These are phyloP conservation scores for Podarcis cretensis DNA, from an alignment of 2,113 vertebrate species.

Conservation along the genomic window DNA sequence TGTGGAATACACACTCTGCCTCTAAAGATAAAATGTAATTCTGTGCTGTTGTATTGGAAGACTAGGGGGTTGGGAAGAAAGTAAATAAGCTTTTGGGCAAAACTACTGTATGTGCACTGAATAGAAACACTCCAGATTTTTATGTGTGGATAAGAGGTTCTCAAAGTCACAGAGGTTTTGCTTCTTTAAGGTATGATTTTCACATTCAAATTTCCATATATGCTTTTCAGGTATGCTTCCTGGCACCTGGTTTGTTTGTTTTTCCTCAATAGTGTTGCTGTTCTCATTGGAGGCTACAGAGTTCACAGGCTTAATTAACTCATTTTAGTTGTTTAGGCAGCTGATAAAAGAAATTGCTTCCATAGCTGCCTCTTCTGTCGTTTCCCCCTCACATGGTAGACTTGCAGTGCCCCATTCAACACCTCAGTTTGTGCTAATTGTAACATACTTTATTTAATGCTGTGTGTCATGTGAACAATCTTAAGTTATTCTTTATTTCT, in stretches of 20 bases:
- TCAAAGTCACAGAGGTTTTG: slow-evolving; percentile 56
- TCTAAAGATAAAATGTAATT: slow-evolving; percentile 59
- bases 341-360: slow-evolving; percentile 53
- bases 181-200: slow-evolving; percentile 72
- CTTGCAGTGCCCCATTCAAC: slow-evolving; percentile 43
- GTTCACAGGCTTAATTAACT: slow-evolving; percentile 57
- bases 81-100: slow-evolving; percentile 49
- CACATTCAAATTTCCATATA: slow-evolving; percentile 71
- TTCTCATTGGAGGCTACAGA: slow-evolving; percentile 62
- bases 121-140: slow-evolving; percentile 73
- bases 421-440: slow-evolving; percentile 47
- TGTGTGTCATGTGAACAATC: not conserved
- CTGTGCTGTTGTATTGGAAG: slow-evolving; percentile 71
- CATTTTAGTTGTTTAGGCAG: slow-evolving; percentile 57
- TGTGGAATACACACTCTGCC: slow-evolving; percentile 68
- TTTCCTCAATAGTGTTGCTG: slow-evolving; percentile 65
- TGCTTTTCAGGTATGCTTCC: slow-evolving; percentile 38
- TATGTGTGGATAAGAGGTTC: slow-evolving; percentile 41
- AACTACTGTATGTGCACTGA: slow-evolving; percentile 78
- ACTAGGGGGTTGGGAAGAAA: slow-evolving; percentile 26
- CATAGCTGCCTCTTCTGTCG: slow-evolving; percentile 36
- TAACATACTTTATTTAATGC: slow-evolving; percentile 17
- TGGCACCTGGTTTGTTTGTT: slow-evolving; percentile 25
- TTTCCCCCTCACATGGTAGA: slow-evolving; percentile 43
- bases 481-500: not conserved